Percentiles rank a stretch among this genome's conserved stretches.
Evolutionary conservation across 2,888 invertebrate species (phyloP).

Genomic region (Sicus ferrugineus): DNA sequence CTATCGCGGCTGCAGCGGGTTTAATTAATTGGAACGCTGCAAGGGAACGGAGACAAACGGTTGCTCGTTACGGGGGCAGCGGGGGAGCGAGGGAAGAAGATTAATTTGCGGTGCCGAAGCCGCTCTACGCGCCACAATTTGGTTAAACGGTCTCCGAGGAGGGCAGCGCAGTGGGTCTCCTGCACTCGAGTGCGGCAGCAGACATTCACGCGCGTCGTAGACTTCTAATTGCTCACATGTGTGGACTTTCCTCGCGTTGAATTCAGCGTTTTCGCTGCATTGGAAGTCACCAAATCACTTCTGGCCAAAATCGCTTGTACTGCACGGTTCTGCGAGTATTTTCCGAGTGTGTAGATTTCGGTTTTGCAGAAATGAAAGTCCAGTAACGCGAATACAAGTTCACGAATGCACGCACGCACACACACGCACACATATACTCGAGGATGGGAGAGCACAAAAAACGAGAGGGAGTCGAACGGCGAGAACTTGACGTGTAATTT

Average conservation of each 20-base stretch:
- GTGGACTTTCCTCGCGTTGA: too few relatives aligned
- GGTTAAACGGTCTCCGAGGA: background rate
- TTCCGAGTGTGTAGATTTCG: too few relatives aligned
- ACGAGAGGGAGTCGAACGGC: background rate
- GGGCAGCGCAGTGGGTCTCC: background rate
- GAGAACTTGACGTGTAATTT: conserved; percentile 19
- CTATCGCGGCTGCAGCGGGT: background rate
- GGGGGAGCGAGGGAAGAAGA: background rate
- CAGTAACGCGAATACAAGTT: background rate
- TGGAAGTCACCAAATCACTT: too few relatives aligned
- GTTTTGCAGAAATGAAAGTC: background rate
- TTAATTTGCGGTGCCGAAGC: background rate
- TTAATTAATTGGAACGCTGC: conserved; percentile 23
- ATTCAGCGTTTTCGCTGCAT: too few relatives aligned
- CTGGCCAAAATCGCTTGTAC: too few relatives aligned
- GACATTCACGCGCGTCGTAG: too few relatives aligned
- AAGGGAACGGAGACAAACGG: background rate
- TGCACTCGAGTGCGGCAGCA: background rate
- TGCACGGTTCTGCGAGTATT: too few relatives aligned
- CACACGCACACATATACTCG: background rate
- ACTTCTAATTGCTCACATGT: too few relatives aligned
- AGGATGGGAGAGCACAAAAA: background rate
- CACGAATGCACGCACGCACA: conserved; percentile 2
- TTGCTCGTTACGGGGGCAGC: background rate
- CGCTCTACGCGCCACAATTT: background rate